Conservation (phyloP, 1,140 invertebrate species). For the Teleopsis dalmanni region DNA sequence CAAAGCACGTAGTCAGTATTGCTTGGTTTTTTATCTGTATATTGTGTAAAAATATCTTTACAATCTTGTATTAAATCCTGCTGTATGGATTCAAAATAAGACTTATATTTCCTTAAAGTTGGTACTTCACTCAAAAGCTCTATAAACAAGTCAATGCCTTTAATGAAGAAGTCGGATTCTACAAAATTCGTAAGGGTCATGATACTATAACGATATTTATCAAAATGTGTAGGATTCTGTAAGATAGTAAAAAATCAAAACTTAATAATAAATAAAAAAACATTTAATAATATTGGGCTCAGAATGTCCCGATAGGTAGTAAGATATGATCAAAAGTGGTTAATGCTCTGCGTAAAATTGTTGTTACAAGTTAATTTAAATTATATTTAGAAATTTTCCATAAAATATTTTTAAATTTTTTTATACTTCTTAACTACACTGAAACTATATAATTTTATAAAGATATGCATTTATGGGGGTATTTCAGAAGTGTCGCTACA, state of each 20-base stretch:
- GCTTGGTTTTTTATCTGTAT: neutral
- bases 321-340: too few species aligned
- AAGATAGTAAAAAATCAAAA: neutral
- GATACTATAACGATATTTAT: conserved; percentile 1
- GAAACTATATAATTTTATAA: too few species aligned
- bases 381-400: too few species aligned
- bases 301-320: too few species aligned
- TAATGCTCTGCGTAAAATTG: too few species aligned
- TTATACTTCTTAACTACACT: too few species aligned
- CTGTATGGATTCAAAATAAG: neutral
- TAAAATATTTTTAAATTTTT: too few species aligned
- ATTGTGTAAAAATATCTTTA: neutral
- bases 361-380: too few species aligned
- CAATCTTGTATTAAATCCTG: neutral
- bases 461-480: too few species aligned
- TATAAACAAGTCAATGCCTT: neutral
- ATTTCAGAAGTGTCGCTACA: too few species aligned
- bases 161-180: neutral
- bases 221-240: conserved; percentile 2
- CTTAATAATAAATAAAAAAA: neutral
- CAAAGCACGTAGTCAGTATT: conserved; percentile 12
- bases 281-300: too few species aligned
- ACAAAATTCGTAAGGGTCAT: neutral
- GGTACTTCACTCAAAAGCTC: neutral
- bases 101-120: neutral